Evolutionary conservation across 2,888 invertebrate species (phyloP), one percentile per base, ranked within the genome.

Genomic region (Drosophila flavopinicola): DNA sequence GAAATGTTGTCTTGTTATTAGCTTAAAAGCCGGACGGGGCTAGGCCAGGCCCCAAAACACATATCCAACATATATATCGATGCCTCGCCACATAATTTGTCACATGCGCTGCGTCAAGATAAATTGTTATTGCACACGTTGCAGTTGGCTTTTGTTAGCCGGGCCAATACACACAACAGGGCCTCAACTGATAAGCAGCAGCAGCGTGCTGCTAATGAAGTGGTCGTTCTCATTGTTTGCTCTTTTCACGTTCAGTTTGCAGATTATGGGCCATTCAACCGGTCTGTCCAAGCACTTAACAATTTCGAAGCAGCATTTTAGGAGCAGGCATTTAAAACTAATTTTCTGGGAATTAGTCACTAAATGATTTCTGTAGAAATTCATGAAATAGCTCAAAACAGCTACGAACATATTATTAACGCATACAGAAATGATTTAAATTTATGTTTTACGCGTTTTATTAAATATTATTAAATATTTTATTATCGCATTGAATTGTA

Each of bases 51-150:
- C n/a, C n/a, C n/a, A n/a, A n/a, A n/a, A 63, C 60, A 47, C 66
- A 65, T 66, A 54, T 33, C 63, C 57, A 53, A 42, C 48, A 35
- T 10, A 13, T n/a, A n/a, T 17, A 37, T 37, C 37, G 17, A 44
- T 44, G 20, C 20, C 20, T 2, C 87, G 67, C 64, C 64, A 47
- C 67, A 83, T 65, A 75, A 85, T 85, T 85, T 85, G 74, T 86
- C 85, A 85, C 69, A 64, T 58, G 52, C 37, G 58, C 61, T 24
- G 33, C 37, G 41, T 32, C 52, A 54, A 82, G 75, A 85, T 78
- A 80, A 74, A 84, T 66, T 69, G 64, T 66, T 66, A 48, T 60
- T 78, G 67, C 57, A 44, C 53, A 51, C 44, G 32, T 11, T 69
- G 56, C 59, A 65, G 75, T 64, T 30, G 63, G 51, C 57, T 39